These are phyloP conservation scores for Euwallacea similis DNA, from an alignment of 1,140 invertebrate genomes.

Conservation along the genomic window DNA sequence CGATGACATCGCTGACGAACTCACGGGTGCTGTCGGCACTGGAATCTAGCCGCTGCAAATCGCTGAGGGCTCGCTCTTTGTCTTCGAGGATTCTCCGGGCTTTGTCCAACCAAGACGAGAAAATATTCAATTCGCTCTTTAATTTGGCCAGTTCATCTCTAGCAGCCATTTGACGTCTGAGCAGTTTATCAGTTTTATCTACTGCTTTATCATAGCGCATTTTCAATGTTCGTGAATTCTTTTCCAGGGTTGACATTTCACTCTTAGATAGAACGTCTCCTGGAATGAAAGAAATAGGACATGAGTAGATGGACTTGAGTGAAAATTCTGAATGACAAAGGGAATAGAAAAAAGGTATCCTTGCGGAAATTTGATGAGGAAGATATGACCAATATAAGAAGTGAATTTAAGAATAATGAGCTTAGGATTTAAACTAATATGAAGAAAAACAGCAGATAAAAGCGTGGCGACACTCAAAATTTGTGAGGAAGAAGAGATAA, in stretches of 20 bases:
- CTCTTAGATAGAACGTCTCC: constrained; percentile 85
- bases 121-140: constrained; percentile 74
- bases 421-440: no score
- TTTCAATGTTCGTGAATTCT: constrained; percentile 80
- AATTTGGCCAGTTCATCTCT: constrained; percentile 88
- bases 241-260: constrained; percentile 83
- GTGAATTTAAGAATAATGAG: no score
- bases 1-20: constrained; percentile 92
- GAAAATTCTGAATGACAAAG: no score
- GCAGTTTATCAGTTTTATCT: constrained; percentile 76
- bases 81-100: constrained; percentile 79
- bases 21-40: constrained; percentile 77
- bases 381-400: no score
- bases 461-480: no score
- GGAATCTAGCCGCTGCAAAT: constrained; percentile 71
- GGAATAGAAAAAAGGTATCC: no score
- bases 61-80: constrained; percentile 80
- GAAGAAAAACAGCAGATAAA: no score
- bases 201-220: constrained; percentile 79
- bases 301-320: no score
- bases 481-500: no score
- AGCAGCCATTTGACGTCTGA: constrained; percentile 75
- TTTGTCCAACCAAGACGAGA: constrained; percentile 82
- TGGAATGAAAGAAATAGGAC: background rate
- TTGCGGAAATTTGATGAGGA: no score